These are phyloP conservation scores for Oxyteleia sp. DNA, from an alignment of 2,888 invertebrate genomes.

Conservation along the genomic window DNA sequence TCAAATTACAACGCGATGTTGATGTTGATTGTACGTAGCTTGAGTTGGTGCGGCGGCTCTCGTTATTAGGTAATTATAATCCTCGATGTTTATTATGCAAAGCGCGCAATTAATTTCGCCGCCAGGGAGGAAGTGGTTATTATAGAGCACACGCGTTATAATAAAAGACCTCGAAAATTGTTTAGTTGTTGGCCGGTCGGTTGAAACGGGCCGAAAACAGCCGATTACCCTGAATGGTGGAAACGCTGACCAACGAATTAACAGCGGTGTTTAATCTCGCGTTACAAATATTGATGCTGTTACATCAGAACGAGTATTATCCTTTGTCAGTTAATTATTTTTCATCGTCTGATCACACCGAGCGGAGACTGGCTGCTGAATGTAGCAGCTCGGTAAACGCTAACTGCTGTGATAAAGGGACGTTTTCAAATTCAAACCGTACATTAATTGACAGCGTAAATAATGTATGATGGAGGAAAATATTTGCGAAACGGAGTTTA, in stretches of 20 bases:
- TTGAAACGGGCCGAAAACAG: slow-evolving; percentile 18
- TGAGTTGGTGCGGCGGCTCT: slow-evolving; percentile 26
- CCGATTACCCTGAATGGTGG: slow-evolving; percentile 30
- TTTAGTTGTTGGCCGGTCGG: slow-evolving; percentile 33
- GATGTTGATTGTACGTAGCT: slow-evolving; percentile 47
- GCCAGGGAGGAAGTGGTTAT: background rate
- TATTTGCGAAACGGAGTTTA: too few relatives aligned
- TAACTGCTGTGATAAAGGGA: too few relatives aligned
- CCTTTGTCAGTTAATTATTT: slow-evolving; percentile 24
- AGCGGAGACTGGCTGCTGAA: too few relatives aligned
- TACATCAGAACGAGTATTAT: slow-evolving; percentile 11
- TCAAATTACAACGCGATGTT: slow-evolving; percentile 61
- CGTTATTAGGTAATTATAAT: slow-evolving; percentile 54
- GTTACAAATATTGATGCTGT: slow-evolving; percentile 34
- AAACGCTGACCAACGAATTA: slow-evolving; percentile 11
- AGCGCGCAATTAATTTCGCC: slow-evolving; percentile 58
- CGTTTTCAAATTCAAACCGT: too few relatives aligned
- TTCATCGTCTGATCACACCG: background rate
- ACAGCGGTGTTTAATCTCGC: slow-evolving; percentile 26
- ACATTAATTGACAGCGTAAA: too few relatives aligned
- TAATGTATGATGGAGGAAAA: too few relatives aligned
- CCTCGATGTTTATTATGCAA: slow-evolving; percentile 59
- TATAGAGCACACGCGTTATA: slow-evolving; percentile 31
- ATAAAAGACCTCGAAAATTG: slow-evolving; percentile 47
- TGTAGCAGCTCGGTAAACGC: too few relatives aligned